These are phyloP conservation scores for Cylas formicarius DNA, from an alignment of 1,140 invertebrate genomes.

Conservation along the genomic window DNA sequence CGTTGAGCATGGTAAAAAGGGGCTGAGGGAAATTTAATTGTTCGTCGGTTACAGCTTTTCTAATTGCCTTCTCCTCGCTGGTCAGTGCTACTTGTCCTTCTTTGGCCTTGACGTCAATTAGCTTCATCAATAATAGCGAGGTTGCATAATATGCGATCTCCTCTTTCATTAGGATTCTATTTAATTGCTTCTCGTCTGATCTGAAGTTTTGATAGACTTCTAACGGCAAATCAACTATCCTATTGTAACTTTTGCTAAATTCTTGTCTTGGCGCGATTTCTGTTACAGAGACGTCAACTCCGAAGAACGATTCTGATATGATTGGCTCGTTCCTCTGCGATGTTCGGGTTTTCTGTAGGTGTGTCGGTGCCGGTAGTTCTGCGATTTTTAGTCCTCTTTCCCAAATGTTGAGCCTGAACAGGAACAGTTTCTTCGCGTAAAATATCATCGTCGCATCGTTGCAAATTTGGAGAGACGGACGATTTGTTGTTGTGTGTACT, in stretches of 20 bases:
- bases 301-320: conserved; percentile 23
- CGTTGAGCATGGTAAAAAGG: conserved; percentile 9
- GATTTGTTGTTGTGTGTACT: too few species aligned
- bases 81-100: conserved; percentile 19
- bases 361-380: conserved; percentile 14
- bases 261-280: conserved; percentile 22
- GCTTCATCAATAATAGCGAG: conserved; percentile 15
- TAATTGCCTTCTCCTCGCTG: conserved; percentile 21
- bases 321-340: conserved; percentile 24
- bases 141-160: conserved; percentile 23
- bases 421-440: too few species aligned
- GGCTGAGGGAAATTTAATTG: conserved; percentile 28
- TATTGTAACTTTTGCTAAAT: conserved; percentile 11
- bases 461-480: too few species aligned
- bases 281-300: conserved; percentile 17
- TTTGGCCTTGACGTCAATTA: conserved; percentile 24
- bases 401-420: too few species aligned
- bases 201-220: conserved; percentile 15
- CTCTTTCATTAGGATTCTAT: conserved; percentile 9
- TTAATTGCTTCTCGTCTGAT: conserved; percentile 18
- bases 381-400: too few species aligned
- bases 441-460: too few species aligned
- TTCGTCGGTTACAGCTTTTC: conserved; percentile 19
- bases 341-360: conserved; percentile 13
- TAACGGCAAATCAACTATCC: conserved; percentile 12